Evolutionary conservation across 2,888 invertebrate genomes (phyloP).

Genomic region (Drosophila acutilabella): DNA sequence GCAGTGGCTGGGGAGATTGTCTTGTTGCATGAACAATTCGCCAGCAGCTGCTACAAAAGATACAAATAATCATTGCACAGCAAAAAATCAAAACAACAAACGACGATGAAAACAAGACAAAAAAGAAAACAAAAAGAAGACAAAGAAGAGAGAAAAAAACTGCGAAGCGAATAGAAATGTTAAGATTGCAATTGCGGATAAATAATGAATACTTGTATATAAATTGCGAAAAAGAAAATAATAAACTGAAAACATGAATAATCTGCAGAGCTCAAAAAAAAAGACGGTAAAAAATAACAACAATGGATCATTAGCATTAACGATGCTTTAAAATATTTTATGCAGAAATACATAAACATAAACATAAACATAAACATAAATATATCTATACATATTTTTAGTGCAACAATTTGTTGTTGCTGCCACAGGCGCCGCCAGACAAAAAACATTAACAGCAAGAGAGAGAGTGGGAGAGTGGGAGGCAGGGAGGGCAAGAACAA

Average conservation of each 20-base stretch:
- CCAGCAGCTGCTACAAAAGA: conserved; percentile 33
- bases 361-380: neutral
- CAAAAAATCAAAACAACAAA: conserved; percentile 34
- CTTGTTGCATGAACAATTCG: conserved; percentile 49
- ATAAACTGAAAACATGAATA: conserved; percentile 21
- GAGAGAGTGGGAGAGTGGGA: neutral
- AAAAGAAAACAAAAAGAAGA: neutral
- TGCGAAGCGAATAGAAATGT: conserved; percentile 25
- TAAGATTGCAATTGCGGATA: conserved; percentile 41
- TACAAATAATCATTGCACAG: conserved; percentile 56
- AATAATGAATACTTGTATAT: conserved; percentile 23
- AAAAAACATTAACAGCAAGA: neutral
- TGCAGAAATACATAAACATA: conserved; percentile 4
- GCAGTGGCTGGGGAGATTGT: neutral
- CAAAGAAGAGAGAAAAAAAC: conserved; percentile 8
- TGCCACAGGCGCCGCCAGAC: conserved; percentile 47
- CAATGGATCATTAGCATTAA: conserved; percentile 59
- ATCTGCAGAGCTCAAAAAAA: conserved; percentile 1
- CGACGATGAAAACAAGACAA: no score
- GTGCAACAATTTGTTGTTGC: conserved; percentile 16
- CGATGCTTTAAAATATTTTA: conserved; percentile 45
- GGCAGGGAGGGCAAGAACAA: conserved; percentile 1
- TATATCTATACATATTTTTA: neutral
- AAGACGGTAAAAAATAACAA: conserved; percentile 24
- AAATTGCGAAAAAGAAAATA: conserved; percentile 2